Conservation (phyloP, 2,888 invertebrate genomes). For the Melanotus villosus region DNA sequence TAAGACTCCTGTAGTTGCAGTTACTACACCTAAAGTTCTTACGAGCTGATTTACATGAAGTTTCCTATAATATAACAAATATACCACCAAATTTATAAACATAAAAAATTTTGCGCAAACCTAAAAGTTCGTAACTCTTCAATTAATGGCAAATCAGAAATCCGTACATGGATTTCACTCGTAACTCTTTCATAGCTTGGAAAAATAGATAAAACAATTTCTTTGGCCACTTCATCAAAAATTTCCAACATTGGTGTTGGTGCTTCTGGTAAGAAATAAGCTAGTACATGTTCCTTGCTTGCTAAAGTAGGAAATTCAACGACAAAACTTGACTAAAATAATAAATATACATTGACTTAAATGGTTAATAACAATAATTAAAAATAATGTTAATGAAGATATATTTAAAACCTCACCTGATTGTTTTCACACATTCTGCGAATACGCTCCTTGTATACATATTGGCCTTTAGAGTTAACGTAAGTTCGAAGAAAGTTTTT, state of each 20-base stretch:
- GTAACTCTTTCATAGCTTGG: conserved; percentile 97
- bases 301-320: conserved; percentile 95
- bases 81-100: neutral
- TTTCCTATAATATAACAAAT: conserved; percentile 76
- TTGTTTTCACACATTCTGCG: conserved; percentile 95
- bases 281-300: conserved; percentile 91
- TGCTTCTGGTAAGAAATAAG: conserved; percentile 97
- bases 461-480: conserved; percentile 88
- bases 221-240: conserved; percentile 95
- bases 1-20: conserved; percentile 94
- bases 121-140: conserved; percentile 94
- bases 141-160: conserved; percentile 94
- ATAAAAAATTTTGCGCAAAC: conserved; percentile 65
- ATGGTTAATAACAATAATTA: neutral
- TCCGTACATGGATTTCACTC: conserved; percentile 93
- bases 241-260: conserved; percentile 97
- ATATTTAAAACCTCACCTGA: conserved; percentile 68
- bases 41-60: conserved; percentile 95
- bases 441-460: conserved; percentile 93
- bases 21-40: conserved; percentile 94
- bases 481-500: conserved; percentile 94
- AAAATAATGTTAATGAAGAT: neutral
- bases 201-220: conserved; percentile 92
- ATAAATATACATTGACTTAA: conserved; percentile 30
- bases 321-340: conserved; percentile 80